Conservation (phyloP, 2,797 vertebrate genomes). For the Leptatherina wallacei region DNA sequence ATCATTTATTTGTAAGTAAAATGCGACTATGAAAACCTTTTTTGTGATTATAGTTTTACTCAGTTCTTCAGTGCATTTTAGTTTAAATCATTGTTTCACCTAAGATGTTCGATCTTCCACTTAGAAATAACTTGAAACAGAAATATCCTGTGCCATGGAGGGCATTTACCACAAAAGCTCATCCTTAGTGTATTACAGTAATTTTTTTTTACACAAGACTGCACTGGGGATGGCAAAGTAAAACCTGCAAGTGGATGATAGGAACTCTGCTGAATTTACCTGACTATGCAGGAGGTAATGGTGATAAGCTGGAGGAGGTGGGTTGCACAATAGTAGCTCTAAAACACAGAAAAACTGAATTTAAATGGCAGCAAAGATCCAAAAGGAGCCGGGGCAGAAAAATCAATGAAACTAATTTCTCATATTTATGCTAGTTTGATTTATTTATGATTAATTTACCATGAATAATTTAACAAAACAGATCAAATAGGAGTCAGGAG, state of each 20-base stretch:
- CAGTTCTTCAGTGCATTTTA: background rate
- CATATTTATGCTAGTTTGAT: conserved; percentile 13
- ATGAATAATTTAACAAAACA: conserved; percentile 1
- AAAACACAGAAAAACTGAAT: conserved; percentile 1
- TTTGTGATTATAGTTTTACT: background rate
- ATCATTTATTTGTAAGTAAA: background rate
- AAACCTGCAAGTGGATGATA: conserved; percentile 17
- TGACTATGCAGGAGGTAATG: conserved; percentile 1
- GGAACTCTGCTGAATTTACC: conserved; percentile 3
- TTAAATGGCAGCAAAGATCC: background rate
- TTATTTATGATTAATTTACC: background rate
- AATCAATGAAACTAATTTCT: background rate
- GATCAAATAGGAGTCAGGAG: background rate
- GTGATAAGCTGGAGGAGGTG: background rate
- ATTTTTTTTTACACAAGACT: background rate
- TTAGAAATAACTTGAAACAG: background rate
- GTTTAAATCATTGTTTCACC: background rate
- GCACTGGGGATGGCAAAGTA: background rate
- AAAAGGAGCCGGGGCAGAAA: conserved; percentile 5
- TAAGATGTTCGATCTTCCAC: background rate
- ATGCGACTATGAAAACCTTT: background rate
- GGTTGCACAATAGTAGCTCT: background rate
- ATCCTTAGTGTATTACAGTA: background rate
- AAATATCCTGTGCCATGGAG: background rate
- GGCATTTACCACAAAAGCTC: background rate